Base-by-base conservation (phyloP, 2,888 invertebrate genomes). In the Xylophagus ater region DNA sequence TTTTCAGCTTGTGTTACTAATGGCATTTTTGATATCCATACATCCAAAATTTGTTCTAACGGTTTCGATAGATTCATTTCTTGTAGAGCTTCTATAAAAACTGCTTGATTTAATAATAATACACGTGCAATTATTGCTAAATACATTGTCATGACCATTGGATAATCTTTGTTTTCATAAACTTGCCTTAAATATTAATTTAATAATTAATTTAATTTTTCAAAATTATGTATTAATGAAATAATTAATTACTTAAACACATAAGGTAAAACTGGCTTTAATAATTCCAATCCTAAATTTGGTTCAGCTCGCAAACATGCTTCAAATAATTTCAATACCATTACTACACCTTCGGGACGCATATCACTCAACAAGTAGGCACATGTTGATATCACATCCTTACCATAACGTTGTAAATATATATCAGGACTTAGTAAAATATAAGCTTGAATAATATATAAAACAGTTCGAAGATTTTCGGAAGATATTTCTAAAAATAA, bases 381-480 rank as follows among this genome's bases (percentile, higher is more conserved):
- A 44, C 88, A 71, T 9, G 79, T 69, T 2, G 73, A 68, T 47
- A 87, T 74, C 45, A 92, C 73, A 34, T 72, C 71, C 9, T 70
- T 69, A 1, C 88, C 87, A 43, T 80, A 76, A 7, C 74, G 76
- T 49, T 76, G 68, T 42, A 89, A 69, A 56, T 85, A 86, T 49
- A 81, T 74, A 53, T 82, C 77, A 0, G 88, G 85, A 46, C 79
- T 81, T 9, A 92, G 65, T 12, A 89, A 63, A 0, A 87, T 72
- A 59, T 90, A 88, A 1, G 82, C 85, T 60, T 85, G 78, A 58
- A 83, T 80, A 56, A 93, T 82, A 52, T 81, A 76, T 10, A 90
- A 70, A 46, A 85, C 82, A 42, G 78, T 74, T 44, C 81, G 72
- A 9, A 92, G 68, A 60, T 85, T 81, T 56, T 92, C 90, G 0